phyloP scores from a whole-genome alignment of 2,888 invertebrate species.

The Torymus texanus region DNA sequence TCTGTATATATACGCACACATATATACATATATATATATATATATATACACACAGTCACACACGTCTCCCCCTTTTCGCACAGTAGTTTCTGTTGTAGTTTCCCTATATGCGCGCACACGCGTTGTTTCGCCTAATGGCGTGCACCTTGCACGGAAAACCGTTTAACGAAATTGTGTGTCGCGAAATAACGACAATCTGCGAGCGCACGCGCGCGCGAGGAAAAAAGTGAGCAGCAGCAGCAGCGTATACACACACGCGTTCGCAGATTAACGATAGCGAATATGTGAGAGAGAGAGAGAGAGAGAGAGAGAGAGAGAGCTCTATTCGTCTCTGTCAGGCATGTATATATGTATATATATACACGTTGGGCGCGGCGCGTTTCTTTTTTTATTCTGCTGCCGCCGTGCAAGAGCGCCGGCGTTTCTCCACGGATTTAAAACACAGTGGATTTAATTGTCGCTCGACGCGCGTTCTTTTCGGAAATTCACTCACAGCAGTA shows the following conservation, averaged over 20 bases:
- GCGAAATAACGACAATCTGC: conserved; percentile 41
- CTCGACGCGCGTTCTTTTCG: conserved; percentile 26
- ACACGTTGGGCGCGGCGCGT: not conserved
- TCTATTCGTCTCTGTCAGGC: conserved; percentile 33
- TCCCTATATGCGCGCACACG: not conserved
- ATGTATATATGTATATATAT: no score
- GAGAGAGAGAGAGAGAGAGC: not conserved
- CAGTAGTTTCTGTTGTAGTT: conserved; percentile 38
- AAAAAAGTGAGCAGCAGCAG: conserved; percentile 40
- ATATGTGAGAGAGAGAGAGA: conserved; percentile 21
- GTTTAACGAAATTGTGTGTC: conserved; percentile 56
- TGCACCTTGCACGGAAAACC: conserved; percentile 62
- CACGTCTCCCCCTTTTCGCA: conserved; percentile 42
- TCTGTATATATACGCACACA: not conserved
- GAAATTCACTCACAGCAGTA: conserved; percentile 16
- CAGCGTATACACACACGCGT: not conserved
- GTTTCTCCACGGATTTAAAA: conserved; percentile 42
- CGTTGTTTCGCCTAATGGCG: conserved; percentile 51
- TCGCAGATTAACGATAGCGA: conserved; percentile 42
- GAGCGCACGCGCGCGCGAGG: conserved; percentile 15
- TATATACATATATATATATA: not conserved
- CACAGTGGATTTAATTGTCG: conserved; percentile 49
- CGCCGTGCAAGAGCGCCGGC: not conserved
- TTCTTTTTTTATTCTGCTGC: conserved; percentile 6
- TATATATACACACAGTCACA: conserved; percentile 16